Evolutionary conservation across 2,113 vertebrate species (phyloP), one percentile per base, ranked within the genome.

Genomic region (Rhea americana): DNA sequence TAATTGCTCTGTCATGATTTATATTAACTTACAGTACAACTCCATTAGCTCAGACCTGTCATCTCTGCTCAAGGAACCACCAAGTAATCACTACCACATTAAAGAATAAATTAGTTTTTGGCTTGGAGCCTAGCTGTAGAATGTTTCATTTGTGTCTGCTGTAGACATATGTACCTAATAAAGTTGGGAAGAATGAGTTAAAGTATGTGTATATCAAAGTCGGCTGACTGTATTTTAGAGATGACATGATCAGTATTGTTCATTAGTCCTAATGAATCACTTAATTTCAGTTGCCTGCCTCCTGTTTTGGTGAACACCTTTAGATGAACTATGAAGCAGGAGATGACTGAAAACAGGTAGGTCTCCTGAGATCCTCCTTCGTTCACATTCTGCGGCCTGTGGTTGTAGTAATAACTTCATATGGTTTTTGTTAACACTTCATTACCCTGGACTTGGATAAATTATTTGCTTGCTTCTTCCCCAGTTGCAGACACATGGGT

Each of bases 1-100:
- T 98, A 98, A 98, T 98, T 98, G 98, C 97, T 97, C 98, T 98
- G 98, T 98, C 98, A 98, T 98, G 98, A 97, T 98, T 98, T 98
- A 98, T 98, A 98, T 98, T 98, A 98, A 98, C 98, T 98, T 98
- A 98, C 97, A 98, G 97, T 98, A 98, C 97, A 97, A 98, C 97
- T 98, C 98, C 97, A 98, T 98, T 98, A 98, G 98, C 98, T 97
- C 95, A 97, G 97, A 97, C 96, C 97, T 98, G 98, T 98, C 98
- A 98, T 98, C 98, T 97, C 98, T 95, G 97, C 97, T 97, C 97
- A 97, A 98, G 97, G 96, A 98, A 98, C 97, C 97, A 97, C 98
- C 97, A 97, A 97, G 97, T 98, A 98, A 98, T 98, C 98, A 98
- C 97, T 96, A 97, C 97, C 98, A 98, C 98, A 98, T 98, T 98